These are phyloP conservation scores for Micrasema longulum DNA, from an alignment of 1,140 invertebrate species.

Conservation along the genomic window DNA sequence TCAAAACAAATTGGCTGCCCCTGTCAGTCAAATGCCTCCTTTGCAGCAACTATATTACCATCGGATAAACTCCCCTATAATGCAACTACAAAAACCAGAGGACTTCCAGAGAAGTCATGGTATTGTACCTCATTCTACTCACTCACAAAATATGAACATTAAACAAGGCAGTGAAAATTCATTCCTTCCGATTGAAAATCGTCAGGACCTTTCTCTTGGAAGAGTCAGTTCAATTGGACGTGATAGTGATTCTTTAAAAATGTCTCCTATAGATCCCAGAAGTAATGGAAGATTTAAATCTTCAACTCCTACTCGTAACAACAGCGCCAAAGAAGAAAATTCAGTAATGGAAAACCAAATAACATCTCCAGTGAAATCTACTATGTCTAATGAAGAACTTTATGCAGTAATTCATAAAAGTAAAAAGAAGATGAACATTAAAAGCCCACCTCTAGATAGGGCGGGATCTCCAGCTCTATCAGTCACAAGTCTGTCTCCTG, in stretches of 20 bases:
- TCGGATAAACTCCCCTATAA: neutral
- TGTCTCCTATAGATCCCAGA: conserved; percentile 75
- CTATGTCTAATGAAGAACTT: conserved; percentile 81
- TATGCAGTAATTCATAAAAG: conserved; percentile 84
- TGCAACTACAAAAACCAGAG: conserved; percentile 20
- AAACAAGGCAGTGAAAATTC: conserved; percentile 22
- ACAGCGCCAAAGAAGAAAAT: conserved; percentile 58
- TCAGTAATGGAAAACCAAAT: conserved; percentile 55
- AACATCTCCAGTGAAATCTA: conserved; percentile 76
- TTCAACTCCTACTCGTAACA: conserved; percentile 70
- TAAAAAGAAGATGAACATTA: conserved; percentile 80
- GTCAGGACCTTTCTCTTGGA: conserved; percentile 27
- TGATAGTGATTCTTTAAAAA: conserved; percentile 65
- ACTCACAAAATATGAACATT: conserved; percentile 7
- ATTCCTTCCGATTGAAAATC: conserved; percentile 35
- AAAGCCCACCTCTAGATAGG: conserved; percentile 67
- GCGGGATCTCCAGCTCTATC: conserved; percentile 68
- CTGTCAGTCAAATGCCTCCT: neutral
- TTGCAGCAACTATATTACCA: conserved; percentile 15
- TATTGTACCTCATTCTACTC: conserved; percentile 3
- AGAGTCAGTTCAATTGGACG: conserved; percentile 4
- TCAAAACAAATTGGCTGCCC: neutral
- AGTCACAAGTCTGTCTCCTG: conserved; percentile 66
- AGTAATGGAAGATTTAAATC: conserved; percentile 67
- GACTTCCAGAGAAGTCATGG: conserved; percentile 2